Evolutionary conservation across 2,113 vertebrate species (phyloP).

Genomic region (Ranitomeya imitator): DNA sequence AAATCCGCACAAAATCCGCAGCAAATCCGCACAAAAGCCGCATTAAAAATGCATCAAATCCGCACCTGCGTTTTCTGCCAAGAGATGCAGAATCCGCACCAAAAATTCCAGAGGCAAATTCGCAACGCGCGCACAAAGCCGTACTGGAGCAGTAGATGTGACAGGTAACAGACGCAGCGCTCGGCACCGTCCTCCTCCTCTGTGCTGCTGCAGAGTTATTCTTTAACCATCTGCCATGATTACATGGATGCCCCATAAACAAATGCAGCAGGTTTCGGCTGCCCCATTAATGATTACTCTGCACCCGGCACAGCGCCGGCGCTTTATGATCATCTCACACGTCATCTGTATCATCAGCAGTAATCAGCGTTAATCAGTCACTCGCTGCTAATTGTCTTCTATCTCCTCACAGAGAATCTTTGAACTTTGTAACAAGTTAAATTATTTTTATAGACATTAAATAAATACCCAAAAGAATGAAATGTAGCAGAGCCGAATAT

Average conservation of each 20-base stretch:
- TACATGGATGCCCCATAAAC: neutral
- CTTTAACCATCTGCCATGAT: neutral
- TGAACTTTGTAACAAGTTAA: slow-evolving; percentile 41
- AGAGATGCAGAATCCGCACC: too few relatives aligned
- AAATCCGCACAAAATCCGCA: too few relatives aligned
- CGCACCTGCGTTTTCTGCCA: too few relatives aligned
- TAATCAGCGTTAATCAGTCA: slow-evolving; percentile 51
- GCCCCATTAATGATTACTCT: neutral
- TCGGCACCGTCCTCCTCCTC: too few relatives aligned
- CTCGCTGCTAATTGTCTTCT: neutral
- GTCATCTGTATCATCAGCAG: neutral
- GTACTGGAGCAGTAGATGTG: too few relatives aligned
- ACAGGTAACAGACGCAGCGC: too few relatives aligned
- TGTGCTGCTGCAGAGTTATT: neutral
- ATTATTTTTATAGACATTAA: neutral
- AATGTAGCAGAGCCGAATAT: neutral
- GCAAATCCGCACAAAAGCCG: too few relatives aligned
- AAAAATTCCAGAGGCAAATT: too few relatives aligned
- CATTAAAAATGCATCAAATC: too few relatives aligned
- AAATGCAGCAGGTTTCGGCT: neutral
- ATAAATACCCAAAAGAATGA: neutral
- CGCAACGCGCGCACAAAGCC: too few relatives aligned
- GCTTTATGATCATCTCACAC: slow-evolving; percentile 7
- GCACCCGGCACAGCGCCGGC: neutral
- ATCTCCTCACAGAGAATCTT: neutral